Evolutionary conservation across 2,797 vertebrate genomes (phyloP).

Genomic region (Tapirus indicus): DNA sequence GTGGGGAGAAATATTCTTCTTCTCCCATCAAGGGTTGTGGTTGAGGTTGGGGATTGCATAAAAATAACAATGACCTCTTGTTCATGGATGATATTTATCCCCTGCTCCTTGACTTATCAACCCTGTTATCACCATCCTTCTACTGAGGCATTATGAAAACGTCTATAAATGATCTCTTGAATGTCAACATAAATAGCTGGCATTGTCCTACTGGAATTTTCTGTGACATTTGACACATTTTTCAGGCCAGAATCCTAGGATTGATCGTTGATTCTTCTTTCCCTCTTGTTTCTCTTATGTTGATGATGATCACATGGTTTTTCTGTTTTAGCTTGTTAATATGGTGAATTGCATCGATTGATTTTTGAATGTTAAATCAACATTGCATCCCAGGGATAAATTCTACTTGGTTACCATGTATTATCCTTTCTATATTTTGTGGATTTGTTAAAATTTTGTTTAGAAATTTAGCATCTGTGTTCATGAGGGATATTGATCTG

Average conservation of each 20-base stretch:
- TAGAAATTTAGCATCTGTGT: neutral
- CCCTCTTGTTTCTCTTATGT: neutral
- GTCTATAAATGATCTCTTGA: neutral
- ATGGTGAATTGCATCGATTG: neutral
- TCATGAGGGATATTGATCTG: neutral
- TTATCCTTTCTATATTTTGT: neutral
- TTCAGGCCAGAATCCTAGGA: neutral
- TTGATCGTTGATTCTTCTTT: neutral
- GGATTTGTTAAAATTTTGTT: conserved; percentile 36
- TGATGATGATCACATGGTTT: neutral
- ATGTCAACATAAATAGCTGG: neutral
- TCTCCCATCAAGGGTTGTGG: neutral
- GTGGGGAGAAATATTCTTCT: neutral
- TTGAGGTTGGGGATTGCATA: neutral
- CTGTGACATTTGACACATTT: neutral
- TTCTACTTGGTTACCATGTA: neutral
- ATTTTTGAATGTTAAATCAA: neutral
- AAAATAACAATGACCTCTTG: neutral
- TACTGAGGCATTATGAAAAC: neutral
- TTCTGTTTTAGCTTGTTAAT: neutral
- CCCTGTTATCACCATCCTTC: neutral
- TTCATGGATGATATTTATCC: neutral
- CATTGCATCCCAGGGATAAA: neutral
- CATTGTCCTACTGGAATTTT: conserved; percentile 21
- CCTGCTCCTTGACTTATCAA: neutral